These are phyloP conservation scores for Callinectes sapidus DNA, from an alignment of 2,888 invertebrate genomes.

Conservation along the genomic window DNA sequence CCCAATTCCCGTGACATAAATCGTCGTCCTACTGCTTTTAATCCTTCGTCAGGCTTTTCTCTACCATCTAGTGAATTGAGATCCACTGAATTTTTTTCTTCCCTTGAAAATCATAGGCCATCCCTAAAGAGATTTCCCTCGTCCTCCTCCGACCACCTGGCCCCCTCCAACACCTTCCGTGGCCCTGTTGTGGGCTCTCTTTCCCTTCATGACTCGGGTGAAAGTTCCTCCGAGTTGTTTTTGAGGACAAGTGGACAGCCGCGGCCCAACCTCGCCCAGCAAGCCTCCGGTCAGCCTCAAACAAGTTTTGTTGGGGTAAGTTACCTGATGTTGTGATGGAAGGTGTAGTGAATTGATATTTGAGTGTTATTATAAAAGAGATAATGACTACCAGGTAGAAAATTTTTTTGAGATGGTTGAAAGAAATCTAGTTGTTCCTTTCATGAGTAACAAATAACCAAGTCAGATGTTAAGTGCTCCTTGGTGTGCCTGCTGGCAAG, in stretches of 20 bases:
- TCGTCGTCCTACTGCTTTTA: background rate
- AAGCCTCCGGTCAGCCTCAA: background rate
- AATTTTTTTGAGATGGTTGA: too few relatives aligned
- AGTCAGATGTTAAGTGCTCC: too few relatives aligned
- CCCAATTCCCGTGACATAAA: background rate
- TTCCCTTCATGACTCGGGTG: background rate
- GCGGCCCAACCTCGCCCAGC: background rate
- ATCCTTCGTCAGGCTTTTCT: background rate
- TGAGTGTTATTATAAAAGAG: too few relatives aligned
- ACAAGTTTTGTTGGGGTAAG: constrained; percentile 9
- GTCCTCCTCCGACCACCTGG: background rate
- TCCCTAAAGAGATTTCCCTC: background rate
- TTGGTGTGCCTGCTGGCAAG: too few relatives aligned
- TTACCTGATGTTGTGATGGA: background rate
- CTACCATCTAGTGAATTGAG: background rate
- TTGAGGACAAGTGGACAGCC: background rate
- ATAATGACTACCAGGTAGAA: too few relatives aligned
- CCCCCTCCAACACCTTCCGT: background rate
- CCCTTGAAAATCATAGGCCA: background rate
- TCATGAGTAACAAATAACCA: background rate
- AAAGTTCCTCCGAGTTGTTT: constrained; percentile 3
- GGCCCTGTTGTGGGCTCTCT: background rate
- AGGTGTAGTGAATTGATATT: background rate
- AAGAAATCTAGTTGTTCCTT: too few relatives aligned
- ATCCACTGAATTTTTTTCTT: background rate